These are phyloP conservation scores for Melolontha melolontha DNA, from an alignment of 2,888 invertebrate species.

Conservation along the genomic window DNA sequence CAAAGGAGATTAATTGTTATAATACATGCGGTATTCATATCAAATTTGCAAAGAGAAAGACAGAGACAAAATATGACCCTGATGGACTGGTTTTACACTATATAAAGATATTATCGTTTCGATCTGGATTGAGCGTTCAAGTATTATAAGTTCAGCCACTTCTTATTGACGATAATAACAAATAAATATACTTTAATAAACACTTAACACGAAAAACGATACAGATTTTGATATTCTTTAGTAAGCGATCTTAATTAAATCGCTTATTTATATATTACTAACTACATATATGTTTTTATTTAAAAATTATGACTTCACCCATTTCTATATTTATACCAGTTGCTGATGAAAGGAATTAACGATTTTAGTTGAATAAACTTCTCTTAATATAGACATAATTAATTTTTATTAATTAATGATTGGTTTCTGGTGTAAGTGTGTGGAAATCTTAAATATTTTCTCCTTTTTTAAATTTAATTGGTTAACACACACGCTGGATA, in stretches of 20 bases:
- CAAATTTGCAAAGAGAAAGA: conserved; percentile 16
- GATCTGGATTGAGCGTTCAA: conserved; percentile 14
- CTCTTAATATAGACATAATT: conserved; percentile 25
- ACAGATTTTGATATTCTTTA: conserved; percentile 12
- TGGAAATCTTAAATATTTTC: too few species aligned
- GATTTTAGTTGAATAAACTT: not conserved
- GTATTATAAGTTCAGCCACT: conserved; percentile 10
- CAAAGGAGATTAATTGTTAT: conserved; percentile 30
- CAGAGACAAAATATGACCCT: not conserved
- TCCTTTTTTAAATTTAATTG: not conserved
- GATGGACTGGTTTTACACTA: conserved; percentile 17
- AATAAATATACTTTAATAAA: conserved; percentile 26
- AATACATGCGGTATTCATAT: conserved; percentile 17
- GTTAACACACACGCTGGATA: not conserved
- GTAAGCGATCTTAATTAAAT: conserved; percentile 22
- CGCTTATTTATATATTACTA: not conserved
- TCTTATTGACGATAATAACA: conserved; percentile 17
- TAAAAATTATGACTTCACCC: conserved; percentile 10
- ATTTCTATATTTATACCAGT: conserved; percentile 3
- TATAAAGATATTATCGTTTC: conserved; percentile 32
- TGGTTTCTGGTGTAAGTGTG: not conserved
- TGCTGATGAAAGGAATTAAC: not conserved
- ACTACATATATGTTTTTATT: not conserved
- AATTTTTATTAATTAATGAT: conserved; percentile 31
- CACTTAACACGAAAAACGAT: conserved; percentile 13